Base-by-base conservation (phyloP, 2,888 invertebrate genomes). In the Neoascia interrupta region DNA sequence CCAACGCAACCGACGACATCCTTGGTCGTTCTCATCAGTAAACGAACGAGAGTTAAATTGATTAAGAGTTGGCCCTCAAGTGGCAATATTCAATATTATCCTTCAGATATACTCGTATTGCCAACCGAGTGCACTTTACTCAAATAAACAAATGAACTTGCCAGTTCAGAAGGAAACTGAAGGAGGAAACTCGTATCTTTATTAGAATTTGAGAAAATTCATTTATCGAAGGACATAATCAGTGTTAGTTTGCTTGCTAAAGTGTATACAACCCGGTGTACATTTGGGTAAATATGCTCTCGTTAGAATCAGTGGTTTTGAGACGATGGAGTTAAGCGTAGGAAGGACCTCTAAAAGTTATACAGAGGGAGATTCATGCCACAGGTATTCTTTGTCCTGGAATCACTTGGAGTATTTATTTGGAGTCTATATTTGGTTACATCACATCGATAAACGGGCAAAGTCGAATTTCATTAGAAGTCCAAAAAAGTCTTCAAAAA, bases 51-150 rank as follows among this genome's bases (percentile, higher is more conserved):
- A n/a, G n/a, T n/a, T 74, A 74, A 68, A 74, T 74, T 74, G 74
- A 74, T 74, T 74, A 74, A 68, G 61, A 74, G 74, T 54, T 54
- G 54, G 54, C 66, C 68, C 68, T 82, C 81, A 79, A 83, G 83
- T 83, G 82, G 83, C 83, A 83, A 83, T 82, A 83, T 82, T 80
- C 82, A 82, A 82, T 81, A 82, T 82, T 81, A 82, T 82, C 70
- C 74, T n/a, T 73, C 66, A 68, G 54, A 45, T 60, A 61, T n/a
- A n/a, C n/a, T n/a, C n/a, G n/a, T n/a, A n/a, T 43, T 54, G 47
- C n/a, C 61, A 74, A 21, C 39, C 47, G 68, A 74, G 47, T 68
- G 74, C 74, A 61, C 74, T 68, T 68, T 68, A 28, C 61, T 49
- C 68, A 61, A 74, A 68, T 56, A 68, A 68, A 61, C 68, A 74